Conservation (phyloP, 2,113 vertebrate species). For the Equus przewalskii region DNA sequence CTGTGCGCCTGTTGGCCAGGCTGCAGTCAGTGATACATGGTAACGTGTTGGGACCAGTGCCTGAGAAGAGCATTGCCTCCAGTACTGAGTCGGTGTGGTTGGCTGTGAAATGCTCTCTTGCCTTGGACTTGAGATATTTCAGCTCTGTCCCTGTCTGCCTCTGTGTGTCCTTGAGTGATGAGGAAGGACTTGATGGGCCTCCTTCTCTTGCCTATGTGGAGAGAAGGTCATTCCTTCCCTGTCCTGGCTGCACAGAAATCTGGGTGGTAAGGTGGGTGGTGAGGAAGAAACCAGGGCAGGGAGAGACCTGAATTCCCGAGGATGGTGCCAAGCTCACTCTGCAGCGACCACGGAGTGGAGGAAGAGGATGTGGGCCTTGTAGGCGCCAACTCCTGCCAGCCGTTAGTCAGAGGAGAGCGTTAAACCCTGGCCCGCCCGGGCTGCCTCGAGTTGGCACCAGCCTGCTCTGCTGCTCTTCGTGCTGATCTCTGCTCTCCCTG, state of each 20-base stretch:
- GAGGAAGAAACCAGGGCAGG: not conserved
- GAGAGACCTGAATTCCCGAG: not conserved
- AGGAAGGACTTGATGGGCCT: not conserved
- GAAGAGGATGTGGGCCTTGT: not conserved
- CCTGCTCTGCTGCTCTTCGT: not conserved
- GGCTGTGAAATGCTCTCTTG: not conserved
- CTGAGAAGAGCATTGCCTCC: not conserved
- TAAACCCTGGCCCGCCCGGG: not conserved
- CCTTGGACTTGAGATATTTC: not conserved
- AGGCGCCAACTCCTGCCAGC: not conserved
- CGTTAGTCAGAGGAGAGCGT: not conserved
- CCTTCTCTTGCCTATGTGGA: not conserved
- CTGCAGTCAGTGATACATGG: accelerated
- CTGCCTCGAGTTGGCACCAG: accelerated
- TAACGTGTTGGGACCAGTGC: not conserved
- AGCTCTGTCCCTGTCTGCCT: not conserved
- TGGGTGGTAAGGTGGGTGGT: not conserved
- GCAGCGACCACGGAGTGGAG: too few species aligned
- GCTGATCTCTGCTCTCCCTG: not conserved
- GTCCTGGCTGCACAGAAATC: not conserved
- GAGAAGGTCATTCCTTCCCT: not conserved
- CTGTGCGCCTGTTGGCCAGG: accelerated
- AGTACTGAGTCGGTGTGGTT: accelerated
- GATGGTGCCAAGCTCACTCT: accelerated
- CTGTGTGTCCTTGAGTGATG: not conserved